Conservation (phyloP, 2,797 vertebrate genomes). For the Ctenopoma kingsleyae region DNA sequence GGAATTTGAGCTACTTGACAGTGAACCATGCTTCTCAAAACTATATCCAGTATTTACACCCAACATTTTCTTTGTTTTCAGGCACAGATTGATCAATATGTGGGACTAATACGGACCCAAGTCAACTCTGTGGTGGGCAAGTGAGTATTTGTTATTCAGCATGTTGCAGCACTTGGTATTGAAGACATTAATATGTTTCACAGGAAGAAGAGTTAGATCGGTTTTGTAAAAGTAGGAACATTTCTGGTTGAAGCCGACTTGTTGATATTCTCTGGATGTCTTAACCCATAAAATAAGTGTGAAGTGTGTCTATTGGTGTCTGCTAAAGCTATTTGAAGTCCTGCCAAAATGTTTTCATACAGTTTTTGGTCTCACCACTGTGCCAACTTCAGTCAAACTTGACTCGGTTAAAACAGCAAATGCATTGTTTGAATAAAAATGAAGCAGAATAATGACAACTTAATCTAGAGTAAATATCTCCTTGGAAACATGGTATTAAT, state of each 20-base stretch:
- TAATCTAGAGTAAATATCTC: slow-evolving; percentile 26
- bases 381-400: slow-evolving; percentile 38
- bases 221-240: too few species aligned
- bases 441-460: slow-evolving; percentile 3
- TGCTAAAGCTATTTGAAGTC: too few species aligned
- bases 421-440: not conserved
- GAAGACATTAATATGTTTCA: too few species aligned
- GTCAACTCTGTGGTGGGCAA: slow-evolving; percentile 97
- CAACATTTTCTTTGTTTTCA: slow-evolving; percentile 63
- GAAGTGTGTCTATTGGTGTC: too few species aligned
- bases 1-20: slow-evolving; percentile 20
- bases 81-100: slow-evolving; percentile 98
- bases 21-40: not conserved
- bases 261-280: too few species aligned
- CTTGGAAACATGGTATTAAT: slow-evolving; percentile 5
- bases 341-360: not conserved
- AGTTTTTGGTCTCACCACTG: slow-evolving; percentile 4
- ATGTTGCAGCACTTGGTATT: too few species aligned
- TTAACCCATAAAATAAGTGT: too few species aligned
- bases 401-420: not conserved
- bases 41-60: not conserved
- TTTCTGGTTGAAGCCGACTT: too few species aligned
- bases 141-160: slow-evolving; percentile 85
- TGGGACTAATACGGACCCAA: slow-evolving; percentile 96
- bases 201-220: too few species aligned